Evolutionary conservation across 2,888 invertebrate genomes (phyloP), one percentile per base, ranked within the genome.

Genomic region (Athalia circularis): DNA sequence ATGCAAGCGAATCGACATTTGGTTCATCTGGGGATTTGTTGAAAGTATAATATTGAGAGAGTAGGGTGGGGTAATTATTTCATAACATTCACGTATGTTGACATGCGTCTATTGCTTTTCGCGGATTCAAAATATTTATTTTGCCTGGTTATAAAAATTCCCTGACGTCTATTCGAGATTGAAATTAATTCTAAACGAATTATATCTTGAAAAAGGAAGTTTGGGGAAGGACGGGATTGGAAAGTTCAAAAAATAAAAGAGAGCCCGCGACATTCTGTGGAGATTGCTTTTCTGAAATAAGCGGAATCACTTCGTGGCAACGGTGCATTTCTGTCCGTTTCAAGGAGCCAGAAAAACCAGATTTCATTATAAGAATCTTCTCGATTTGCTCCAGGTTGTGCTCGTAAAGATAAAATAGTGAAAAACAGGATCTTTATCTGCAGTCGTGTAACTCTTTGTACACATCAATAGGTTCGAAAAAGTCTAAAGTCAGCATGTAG

Each of bases 341-440:
- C 13, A 65, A 65, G 65, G n/a, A 48, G n/a, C 65, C 48, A 65
- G 65, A 65, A 65, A 65, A 65, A 65, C 65, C 47, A 65, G 65
- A 65, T 65, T 65, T 65, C 64, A 64, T 64, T 64, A 64, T 64
- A 45, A 11, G 64, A 64, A 64, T 64, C 45, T 64, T 6, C 43
- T 62, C 62, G 62, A 62, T 62, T 64, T 45, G 45, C 65, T 65
- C 65, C n/a, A 29, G 1, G 48, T 48, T 48, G 48, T 13, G 65
- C 7, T 47, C 13, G 13, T 47, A 8, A 47, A 5, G 48, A 45
- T 13, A 3, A 65, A 65, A 65, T 48, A 65, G 47, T 13, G 65
- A 65, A 47, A 9, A 65, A 29, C 29, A 29, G 29, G 29, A 29
- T 29, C 29, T 29, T 13, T 65, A 48, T 65, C 48, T 65, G 7